Evolutionary conservation across 2,888 invertebrate genomes (phyloP).

Genomic region (Caenorhabditis becei): DNA sequence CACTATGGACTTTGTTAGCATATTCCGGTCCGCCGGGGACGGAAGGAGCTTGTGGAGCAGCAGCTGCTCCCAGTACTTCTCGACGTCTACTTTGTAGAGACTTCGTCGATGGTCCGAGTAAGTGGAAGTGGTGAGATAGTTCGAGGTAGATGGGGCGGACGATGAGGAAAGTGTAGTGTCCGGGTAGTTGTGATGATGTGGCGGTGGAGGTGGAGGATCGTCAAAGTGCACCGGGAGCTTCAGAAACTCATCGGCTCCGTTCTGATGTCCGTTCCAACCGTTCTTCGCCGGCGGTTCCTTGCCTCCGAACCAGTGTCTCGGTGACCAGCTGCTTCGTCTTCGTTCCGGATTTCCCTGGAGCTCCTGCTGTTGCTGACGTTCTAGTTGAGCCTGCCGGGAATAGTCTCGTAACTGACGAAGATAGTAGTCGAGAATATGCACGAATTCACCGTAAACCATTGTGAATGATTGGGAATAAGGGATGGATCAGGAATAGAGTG

Average conservation of each 20-base stretch:
- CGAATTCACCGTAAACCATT: slow-evolving; percentile 69
- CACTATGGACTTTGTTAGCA: slow-evolving; percentile 64
- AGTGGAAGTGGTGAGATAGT: slow-evolving; percentile 44
- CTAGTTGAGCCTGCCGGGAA: slow-evolving; percentile 53
- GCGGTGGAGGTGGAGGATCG: slow-evolving; percentile 20
- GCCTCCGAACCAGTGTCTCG: slow-evolving; percentile 45
- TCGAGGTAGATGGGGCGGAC: slow-evolving; percentile 41
- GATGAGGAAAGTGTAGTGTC: slow-evolving; percentile 35
- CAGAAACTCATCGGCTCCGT: slow-evolving; percentile 39
- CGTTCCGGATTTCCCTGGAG: slow-evolving; percentile 6
- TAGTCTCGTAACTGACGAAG: slow-evolving; percentile 55
- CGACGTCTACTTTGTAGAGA: slow-evolving; percentile 56
- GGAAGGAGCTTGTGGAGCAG: slow-evolving; percentile 47
- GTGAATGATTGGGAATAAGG: slow-evolving; percentile 3
- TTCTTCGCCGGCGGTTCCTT: slow-evolving; percentile 4
- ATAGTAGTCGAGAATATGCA: slow-evolving; percentile 71
- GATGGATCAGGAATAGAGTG: slow-evolving; percentile 16
- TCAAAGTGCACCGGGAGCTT: slow-evolving; percentile 40
- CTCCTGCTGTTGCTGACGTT: slow-evolving; percentile 19
- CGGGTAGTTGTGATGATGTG: slow-evolving; percentile 23
- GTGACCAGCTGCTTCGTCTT: slow-evolving; percentile 47
- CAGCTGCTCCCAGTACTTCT: slow-evolving; percentile 60
- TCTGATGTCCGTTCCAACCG: slow-evolving; percentile 14
- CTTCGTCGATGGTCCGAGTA: slow-evolving; percentile 46
- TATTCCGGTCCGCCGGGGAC: slow-evolving; percentile 68